phyloP scores from a whole-genome alignment of 1,140 invertebrate genomes.

The Melitaea cinxia region DNA sequence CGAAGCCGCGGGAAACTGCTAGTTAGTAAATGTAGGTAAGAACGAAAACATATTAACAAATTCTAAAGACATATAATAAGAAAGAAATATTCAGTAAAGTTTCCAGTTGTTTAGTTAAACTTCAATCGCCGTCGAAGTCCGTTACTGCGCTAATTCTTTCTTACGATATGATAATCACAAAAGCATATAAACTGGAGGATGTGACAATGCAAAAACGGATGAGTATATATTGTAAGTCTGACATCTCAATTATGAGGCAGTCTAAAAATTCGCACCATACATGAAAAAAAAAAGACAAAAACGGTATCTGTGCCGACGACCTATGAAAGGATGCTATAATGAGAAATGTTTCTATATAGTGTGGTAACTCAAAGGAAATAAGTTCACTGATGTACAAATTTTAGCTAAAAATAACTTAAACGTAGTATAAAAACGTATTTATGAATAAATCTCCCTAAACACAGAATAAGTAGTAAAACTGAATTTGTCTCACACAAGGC shows the following conservation, averaged over 20 bases:
- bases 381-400: neutral
- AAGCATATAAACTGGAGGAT: neutral
- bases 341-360: conserved; percentile 4
- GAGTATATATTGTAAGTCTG: conserved; percentile 17
- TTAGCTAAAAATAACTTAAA: no score
- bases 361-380: conserved; percentile 4
- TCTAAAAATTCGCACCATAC: conserved; percentile 23
- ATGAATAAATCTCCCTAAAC: no score
- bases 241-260: conserved; percentile 5
- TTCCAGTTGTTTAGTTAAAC: neutral
- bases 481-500: conserved; percentile 26
- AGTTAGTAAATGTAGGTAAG: no score
- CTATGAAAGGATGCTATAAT: conserved; percentile 33
- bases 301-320: conserved; percentile 34
- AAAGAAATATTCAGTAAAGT: no score
- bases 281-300: conserved; percentile 30
- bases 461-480: no score
- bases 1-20: no score
- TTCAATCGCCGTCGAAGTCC: neutral
- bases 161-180: conserved; percentile 3
- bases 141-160: conserved; percentile 15
- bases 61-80: no score
- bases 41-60: no score
- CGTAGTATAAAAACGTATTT: no score
- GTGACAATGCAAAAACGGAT: conserved; percentile 17